phyloP scores from a whole-genome alignment of 2,113 vertebrate species.

The Nycticorax nycticorax region DNA sequence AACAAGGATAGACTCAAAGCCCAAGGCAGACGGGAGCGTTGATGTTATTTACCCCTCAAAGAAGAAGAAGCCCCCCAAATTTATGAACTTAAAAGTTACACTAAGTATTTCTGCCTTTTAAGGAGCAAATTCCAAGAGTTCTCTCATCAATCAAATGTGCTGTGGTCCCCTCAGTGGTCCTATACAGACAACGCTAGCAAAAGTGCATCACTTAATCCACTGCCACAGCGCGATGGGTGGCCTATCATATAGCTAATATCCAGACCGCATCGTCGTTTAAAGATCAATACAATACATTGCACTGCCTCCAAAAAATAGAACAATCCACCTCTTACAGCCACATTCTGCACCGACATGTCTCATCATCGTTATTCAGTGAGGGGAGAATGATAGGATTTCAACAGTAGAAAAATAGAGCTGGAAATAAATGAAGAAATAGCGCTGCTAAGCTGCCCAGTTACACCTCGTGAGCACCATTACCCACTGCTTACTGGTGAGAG shows the following conservation, averaged over 20 bases:
- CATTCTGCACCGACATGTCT: neutral
- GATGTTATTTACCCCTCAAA: neutral
- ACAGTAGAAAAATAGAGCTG: neutral
- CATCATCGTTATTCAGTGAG: neutral
- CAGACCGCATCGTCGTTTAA: neutral
- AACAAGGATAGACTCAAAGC: neutral
- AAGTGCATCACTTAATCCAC: neutral
- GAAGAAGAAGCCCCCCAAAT: neutral
- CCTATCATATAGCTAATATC: neutral
- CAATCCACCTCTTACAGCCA: neutral
- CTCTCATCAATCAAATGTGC: neutral
- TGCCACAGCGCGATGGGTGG: neutral
- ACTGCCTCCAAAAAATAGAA: neutral
- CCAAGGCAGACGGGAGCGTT: neutral
- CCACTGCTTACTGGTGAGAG: neutral
- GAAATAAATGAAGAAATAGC: neutral
- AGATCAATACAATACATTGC: neutral
- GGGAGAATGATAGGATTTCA: neutral
- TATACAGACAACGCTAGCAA: neutral
- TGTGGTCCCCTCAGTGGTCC: neutral
- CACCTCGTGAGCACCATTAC: fast-evolving
- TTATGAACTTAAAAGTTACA: neutral
- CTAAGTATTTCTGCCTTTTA: neutral
- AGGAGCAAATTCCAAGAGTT: neutral
- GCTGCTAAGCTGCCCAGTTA: neutral